Conservation (phyloP, 2,888 invertebrate genomes). For the Odontomyia ornata region DNA sequence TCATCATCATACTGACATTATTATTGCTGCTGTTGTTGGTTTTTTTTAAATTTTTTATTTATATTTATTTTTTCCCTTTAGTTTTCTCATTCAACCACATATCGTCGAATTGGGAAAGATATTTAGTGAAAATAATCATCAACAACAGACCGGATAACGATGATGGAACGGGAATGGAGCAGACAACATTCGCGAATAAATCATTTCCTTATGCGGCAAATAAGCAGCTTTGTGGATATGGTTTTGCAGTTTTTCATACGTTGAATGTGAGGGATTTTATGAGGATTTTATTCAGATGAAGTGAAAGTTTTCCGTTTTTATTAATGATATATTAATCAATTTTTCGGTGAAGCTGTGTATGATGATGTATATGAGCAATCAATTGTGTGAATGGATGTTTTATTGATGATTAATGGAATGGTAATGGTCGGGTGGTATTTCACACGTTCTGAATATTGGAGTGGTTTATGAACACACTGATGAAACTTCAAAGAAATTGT, state of each 20-base stretch:
- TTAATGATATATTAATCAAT: slow-evolving; percentile 30
- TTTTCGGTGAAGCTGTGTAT: not conserved
- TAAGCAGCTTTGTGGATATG: not conserved
- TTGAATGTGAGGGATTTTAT: not conserved
- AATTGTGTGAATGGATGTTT: not conserved
- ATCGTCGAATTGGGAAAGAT: not conserved
- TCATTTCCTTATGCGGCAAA: slow-evolving; percentile 14
- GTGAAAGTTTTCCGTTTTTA: slow-evolving; percentile 21
- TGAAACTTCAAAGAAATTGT: not conserved
- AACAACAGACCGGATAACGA: not conserved
- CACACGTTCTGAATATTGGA: slow-evolving; percentile 1
- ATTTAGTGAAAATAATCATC: slow-evolving; percentile 1
- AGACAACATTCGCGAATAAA: slow-evolving; percentile 20
- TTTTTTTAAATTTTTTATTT: not conserved
- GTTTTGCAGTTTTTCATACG: not conserved
- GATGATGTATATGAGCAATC: slow-evolving; percentile 10
- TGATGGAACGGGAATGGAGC: not conserved
- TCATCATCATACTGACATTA: not conserved
- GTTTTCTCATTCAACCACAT: no score
- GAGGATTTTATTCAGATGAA: slow-evolving; percentile 5
- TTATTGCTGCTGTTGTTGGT: not conserved
- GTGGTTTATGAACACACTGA: not conserved
- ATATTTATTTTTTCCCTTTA: not conserved
- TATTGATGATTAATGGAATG: not conserved
- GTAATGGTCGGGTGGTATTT: not conserved